Evolutionary conservation across 1,140 invertebrate species (phyloP).

Genomic region (Papilio polytes): DNA sequence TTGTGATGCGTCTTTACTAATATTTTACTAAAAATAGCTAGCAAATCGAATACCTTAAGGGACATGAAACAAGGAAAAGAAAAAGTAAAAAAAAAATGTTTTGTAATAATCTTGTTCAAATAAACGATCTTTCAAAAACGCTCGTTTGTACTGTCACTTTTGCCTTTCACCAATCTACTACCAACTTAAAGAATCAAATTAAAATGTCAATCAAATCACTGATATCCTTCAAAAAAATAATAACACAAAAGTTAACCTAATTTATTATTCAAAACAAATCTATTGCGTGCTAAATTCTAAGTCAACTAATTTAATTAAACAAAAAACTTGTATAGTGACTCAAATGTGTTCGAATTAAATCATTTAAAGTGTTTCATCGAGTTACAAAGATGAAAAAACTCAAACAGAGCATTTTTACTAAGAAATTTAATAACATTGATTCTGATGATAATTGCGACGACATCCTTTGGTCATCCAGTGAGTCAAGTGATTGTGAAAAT

Average conservation of each 20-base stretch:
- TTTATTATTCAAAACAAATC: not conserved
- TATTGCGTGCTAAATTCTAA: constrained; percentile 13
- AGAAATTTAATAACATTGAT: constrained; percentile 65
- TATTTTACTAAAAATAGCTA: too few species aligned
- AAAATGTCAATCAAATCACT: not conserved
- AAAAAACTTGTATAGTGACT: not conserved
- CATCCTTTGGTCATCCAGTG: constrained; percentile 70
- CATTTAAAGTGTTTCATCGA: not conserved
- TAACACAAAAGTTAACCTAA: constrained; percentile 25
- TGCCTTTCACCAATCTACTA: not conserved
- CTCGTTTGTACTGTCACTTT: not conserved
- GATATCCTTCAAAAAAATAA: not conserved
- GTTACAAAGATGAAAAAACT: constrained; percentile 55
- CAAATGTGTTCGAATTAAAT: not conserved
- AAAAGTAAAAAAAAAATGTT: too few species aligned
- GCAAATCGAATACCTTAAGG: too few species aligned
- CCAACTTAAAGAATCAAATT: constrained; percentile 3
- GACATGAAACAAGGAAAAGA: too few species aligned
- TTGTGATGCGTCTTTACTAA: too few species aligned
- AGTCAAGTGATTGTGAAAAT: constrained; percentile 68
- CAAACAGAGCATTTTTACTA: constrained; percentile 57
- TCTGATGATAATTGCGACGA: constrained; percentile 64
- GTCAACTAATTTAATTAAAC: not conserved
- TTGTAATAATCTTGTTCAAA: not conserved
- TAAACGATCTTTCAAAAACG: not conserved